Evolutionary conservation across 2,113 vertebrate species (phyloP), one percentile per base, ranked within the genome.

Genomic region (Dipodomys stephensi): DNA sequence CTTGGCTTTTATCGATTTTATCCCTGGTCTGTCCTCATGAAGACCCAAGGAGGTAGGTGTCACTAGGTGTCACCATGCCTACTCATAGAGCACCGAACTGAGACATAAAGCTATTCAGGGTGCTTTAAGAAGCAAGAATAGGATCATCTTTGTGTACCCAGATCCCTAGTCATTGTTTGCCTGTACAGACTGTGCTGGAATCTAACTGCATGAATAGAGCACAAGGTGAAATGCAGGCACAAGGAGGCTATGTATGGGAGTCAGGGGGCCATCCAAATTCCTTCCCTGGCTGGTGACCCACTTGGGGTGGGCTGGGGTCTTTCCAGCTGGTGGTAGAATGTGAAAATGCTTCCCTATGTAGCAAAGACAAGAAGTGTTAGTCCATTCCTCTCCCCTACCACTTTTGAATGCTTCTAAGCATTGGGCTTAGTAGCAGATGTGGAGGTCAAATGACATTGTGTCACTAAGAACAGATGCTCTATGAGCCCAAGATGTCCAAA

Each of bases 161-260:
- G 25, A 35, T n/a, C 32, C 39, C 5, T 20, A 7, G n/a, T 5
- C 30, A 53, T 46, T 11, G 44, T 12, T 62, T 4, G 76, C 27
- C 0, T 49, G 32, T 22, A 53, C 27, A 27, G 7, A 3, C 8
- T 44, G 0, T 7, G 15, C 68, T n/a, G 5, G 4, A 35, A 12
- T 90, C 25, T 60, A n/a, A 68, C 73, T 89, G 87, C 19, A 1
- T 44, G 60, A 88, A 8, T 28, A 39, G n/a, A 64, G 12, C 4
- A 12, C 0, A 2, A 35, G 16, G 10, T 27, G 62, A 53, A 78
- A 39, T 35, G 5, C 20, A 73, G 25, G 73, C 53, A 68, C 67
- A 73, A 27, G 20, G 20, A 90, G n/a, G 6, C 12, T 10, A 22
- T 32, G 35, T 2, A 7, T 28, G 49, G 44, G 65, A 62, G 15